Evolutionary conservation across 2,797 vertebrate species (phyloP), one percentile per base, ranked within the genome.

Genomic region (Scolopax rusticola): DNA sequence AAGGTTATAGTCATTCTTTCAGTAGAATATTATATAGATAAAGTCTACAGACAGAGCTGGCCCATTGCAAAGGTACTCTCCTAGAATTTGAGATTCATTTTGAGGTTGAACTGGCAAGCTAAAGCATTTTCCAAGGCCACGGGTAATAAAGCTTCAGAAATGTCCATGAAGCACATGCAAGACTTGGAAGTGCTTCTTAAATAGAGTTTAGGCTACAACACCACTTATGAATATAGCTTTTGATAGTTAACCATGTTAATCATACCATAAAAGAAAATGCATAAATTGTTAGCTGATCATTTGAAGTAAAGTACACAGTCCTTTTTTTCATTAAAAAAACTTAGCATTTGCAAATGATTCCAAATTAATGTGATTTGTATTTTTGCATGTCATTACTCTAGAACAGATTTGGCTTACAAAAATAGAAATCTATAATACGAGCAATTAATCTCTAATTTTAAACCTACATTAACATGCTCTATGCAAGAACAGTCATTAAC

Each of bases 371-470:
- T 64, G 68, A 96, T 71, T 76, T 87, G 43, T 85, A 53, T 84
- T 95, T 94, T 84, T 95, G 54, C 74, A 65, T 68, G n/a, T 77
- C 48, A 45, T 87, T 94, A 82, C 30, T 83, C 32, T 75, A 68
- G 25, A 84, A 92, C 23, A 85, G 47, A 15, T 94, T 84, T 87
- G 71, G 83, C 24, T 83, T 77, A n/a, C 53, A 56, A 83, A 96
- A 87, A 83, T 85, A 87, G 82, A 87, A 83, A 75, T 89, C 33
- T 28, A 32, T 74, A 89, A 84, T 68, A 87, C 32, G 48, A 94
- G 69, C 74, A 89, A 93, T 85, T 91, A 93, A 64, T 83, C 43
- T 74, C 48, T 83, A 80, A 83, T 87, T 89, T 70, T 92, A 77
- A 94, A 64, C 47, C 28, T 59, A 40, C 36, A 64, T 71, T 92